These are phyloP conservation scores for Entomobrya multifasciata DNA, from an alignment of 2,888 invertebrate species.

Conservation along the genomic window DNA sequence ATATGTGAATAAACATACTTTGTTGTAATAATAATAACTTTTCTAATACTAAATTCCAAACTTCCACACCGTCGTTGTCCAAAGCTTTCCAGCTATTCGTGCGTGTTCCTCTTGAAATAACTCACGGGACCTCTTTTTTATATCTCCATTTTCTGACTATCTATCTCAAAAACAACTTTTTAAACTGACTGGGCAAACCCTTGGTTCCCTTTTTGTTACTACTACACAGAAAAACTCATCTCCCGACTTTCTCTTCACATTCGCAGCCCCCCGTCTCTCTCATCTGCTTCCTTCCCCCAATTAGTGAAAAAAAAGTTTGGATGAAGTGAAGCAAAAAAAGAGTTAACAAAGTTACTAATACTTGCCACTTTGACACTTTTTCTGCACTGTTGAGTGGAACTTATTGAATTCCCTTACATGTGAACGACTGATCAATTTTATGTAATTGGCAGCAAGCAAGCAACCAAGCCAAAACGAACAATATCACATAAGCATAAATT, in stretches of 20 bases:
- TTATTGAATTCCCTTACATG: conserved; percentile 69
- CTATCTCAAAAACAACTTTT: conserved; percentile 54
- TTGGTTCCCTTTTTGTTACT: conserved; percentile 3
- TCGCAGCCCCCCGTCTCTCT: conserved; percentile 7
- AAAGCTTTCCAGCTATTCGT: neutral
- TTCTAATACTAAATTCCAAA: neutral
- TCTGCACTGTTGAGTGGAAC: conserved; percentile 71
- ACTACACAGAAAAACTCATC: conserved; percentile 50
- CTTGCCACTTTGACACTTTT: conserved; percentile 74
- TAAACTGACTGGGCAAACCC: conserved; percentile 45
- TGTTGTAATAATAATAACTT: neutral
- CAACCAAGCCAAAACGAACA: conserved; percentile 41
- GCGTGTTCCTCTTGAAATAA: conserved; percentile 18
- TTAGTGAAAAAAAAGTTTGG: conserved; percentile 71
- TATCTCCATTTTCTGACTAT: conserved; percentile 5
- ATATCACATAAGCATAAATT: conserved; percentile 71
- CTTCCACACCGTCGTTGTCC: conserved; percentile 3
- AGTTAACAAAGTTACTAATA: conserved; percentile 72
- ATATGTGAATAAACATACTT: neutral
- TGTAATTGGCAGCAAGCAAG: conserved; percentile 66
- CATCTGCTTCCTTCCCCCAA: conserved; percentile 60
- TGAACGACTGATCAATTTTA: conserved; percentile 72
- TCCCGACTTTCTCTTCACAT: neutral
- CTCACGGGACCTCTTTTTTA: neutral
- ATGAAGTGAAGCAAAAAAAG: conserved; percentile 68